Evolutionary conservation across 2,113 vertebrate species (phyloP), one percentile per base, ranked within the genome.

Genomic region (Merops nubicus): DNA sequence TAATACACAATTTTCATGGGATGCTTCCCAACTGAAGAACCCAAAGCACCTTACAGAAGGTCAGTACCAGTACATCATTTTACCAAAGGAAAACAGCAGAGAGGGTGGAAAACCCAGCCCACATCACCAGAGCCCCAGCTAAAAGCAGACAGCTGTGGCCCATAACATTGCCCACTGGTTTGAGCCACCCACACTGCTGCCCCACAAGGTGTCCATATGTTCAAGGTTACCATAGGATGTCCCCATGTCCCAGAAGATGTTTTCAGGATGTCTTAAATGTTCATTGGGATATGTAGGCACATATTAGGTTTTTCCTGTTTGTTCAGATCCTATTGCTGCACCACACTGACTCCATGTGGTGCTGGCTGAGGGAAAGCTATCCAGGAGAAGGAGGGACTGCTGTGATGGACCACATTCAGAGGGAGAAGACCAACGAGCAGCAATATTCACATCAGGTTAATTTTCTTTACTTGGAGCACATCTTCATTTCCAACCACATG

Each of bases 301-400:
- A 84, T 21, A 42, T 75, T 45, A 13, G 50, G 12, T 1, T 72
- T 78, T 47, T 36, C 11, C 40, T 75, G 34, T 65, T 85, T 91
- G 15, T 78, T 91, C 75, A 81, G 43, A 81, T 94, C 90, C 48
- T 95, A 81, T 50, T 84, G 85, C 92, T 97, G 93, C 76, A 75
- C 95, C 69, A 96, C 85, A 88, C 95, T 96, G 96, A 96, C 93
- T 96, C 92, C 93, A 68, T 92, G 96, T 96, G 93, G 93, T 95
- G 36, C 26, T 89, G 83, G 28, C 36, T 78, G 86, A 92, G 25
- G 93, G 80, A 86, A 89, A 81, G 29, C 1, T 40, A 59, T 34
- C 88, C 76, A 85, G 60, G 72, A 80, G 82, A 91, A 90, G 19
- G 15, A 84, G 15, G 42, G 22, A 56, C 70, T 1, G 0, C 26